phyloP scores from a whole-genome alignment of 2,888 invertebrate genomes.

The Eristalinus sepulchralis region DNA sequence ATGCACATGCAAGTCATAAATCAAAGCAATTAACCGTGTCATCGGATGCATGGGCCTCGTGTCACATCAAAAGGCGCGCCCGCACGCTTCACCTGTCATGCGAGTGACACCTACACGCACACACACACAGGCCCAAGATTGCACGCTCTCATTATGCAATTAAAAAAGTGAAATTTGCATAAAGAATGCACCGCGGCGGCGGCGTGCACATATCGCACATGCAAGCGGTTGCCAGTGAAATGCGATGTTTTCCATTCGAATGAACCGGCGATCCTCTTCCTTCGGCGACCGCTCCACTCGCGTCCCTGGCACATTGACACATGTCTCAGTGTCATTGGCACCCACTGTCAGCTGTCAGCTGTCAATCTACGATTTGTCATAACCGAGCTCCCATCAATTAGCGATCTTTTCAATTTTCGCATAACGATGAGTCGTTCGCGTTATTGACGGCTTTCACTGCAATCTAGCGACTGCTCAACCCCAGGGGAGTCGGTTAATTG shows the following conservation, averaged over 20 bases:
- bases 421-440: neutral
- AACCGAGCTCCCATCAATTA: slow-evolving; percentile 10
- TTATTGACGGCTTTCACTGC: slow-evolving; percentile 42
- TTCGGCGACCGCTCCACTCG: neutral
- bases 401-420: slow-evolving; percentile 10
- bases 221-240: slow-evolving; percentile 38
- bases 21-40: slow-evolving; percentile 60
- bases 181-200: slow-evolving; percentile 18
- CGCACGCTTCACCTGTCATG: slow-evolving; percentile 13
- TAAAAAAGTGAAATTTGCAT: slow-evolving; percentile 70
- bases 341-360: slow-evolving; percentile 44
- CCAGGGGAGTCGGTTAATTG: slow-evolving; percentile 48
- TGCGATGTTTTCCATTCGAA: slow-evolving; percentile 53
- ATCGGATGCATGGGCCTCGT: slow-evolving; percentile 38
- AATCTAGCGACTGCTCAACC: neutral
- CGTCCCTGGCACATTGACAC: slow-evolving; percentile 24
- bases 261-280: neutral
- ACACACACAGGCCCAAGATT: neutral
- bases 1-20: slow-evolving; percentile 42
- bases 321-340: slow-evolving; percentile 18
- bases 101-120: slow-evolving; percentile 39
- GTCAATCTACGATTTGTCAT: slow-evolving; percentile 36
- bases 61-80: slow-evolving; percentile 49
- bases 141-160: slow-evolving; percentile 66
- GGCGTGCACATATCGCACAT: slow-evolving; percentile 21